A percentile compares a stretch with the other conserved stretches of the same genome.
Conservation (phyloP, 2,888 invertebrate species). For the Dendrolimus pini region DNA sequence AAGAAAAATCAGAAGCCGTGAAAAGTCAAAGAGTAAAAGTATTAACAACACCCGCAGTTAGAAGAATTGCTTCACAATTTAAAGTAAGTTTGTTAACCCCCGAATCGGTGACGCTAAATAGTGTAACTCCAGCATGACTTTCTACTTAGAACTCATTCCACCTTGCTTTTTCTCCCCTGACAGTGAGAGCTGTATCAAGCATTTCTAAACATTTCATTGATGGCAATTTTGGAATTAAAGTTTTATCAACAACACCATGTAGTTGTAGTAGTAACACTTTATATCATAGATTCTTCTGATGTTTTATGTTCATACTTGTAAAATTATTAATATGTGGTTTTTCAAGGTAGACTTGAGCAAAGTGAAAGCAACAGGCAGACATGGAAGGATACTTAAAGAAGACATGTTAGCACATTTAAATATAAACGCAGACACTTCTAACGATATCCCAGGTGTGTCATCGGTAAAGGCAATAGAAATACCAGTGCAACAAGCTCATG, state of each 20-base stretch:
- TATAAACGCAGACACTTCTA: slow-evolving; percentile 70
- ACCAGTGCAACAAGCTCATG: slow-evolving; percentile 29
- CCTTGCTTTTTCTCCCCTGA: too few relatives aligned
- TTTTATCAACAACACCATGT: too few relatives aligned
- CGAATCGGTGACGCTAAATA: too few relatives aligned
- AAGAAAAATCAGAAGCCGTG: slow-evolving; percentile 20
- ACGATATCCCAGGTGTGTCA: slow-evolving; percentile 40
- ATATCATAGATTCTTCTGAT: too few relatives aligned
- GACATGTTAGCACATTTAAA: slow-evolving; percentile 87
- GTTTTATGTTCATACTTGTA: too few relatives aligned
- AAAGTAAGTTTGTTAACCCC: slow-evolving; percentile 71
- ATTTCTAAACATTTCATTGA: too few relatives aligned
- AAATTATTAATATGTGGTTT: slow-evolving; percentile 1
- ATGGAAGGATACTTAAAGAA: slow-evolving; percentile 95
- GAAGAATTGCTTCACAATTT: slow-evolving; percentile 93
- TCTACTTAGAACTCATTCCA: too few relatives aligned
- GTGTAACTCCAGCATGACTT: too few relatives aligned
- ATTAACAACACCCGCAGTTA: slow-evolving; percentile 95
- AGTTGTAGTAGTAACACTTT: too few relatives aligned
- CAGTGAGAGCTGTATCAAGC: too few relatives aligned
- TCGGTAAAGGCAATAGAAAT: slow-evolving; percentile 31
- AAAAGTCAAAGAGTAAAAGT: slow-evolving; percentile 49
- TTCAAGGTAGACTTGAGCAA: slow-evolving; percentile 81
- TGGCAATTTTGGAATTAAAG: too few relatives aligned
- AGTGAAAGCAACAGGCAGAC: slow-evolving; percentile 88